Percentiles rank a stretch among this genome's conserved stretches.
These are phyloP conservation scores for Manis crassicaudata DNA, from an alignment of 2,797 vertebrate genomes.

Conservation along the genomic window DNA sequence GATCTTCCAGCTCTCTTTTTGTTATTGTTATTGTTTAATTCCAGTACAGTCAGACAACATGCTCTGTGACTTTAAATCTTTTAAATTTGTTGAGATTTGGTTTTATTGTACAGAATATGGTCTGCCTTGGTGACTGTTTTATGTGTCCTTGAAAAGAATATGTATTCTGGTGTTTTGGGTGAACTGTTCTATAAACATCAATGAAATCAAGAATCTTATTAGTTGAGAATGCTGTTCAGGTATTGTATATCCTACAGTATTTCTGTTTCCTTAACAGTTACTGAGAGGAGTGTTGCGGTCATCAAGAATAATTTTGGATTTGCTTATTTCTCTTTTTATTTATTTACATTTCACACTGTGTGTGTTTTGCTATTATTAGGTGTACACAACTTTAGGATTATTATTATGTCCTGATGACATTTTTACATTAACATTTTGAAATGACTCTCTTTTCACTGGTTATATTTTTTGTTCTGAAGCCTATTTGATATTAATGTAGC, in stretches of 20 bases:
- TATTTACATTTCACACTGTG: not conserved
- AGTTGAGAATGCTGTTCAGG: not conserved
- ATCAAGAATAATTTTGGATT: not conserved
- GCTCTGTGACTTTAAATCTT: not conserved
- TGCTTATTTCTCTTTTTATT: not conserved
- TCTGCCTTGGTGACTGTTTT: not conserved
- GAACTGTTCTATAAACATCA: not conserved
- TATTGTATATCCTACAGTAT: not conserved
- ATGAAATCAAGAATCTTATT: not conserved
- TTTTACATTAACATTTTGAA: conserved; percentile 37
- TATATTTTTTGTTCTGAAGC: not conserved
- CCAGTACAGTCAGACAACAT: not conserved
- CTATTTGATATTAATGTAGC: not conserved
- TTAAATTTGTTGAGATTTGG: not conserved
- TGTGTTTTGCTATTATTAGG: not conserved
- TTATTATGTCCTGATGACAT: not conserved
- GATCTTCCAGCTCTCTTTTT: not conserved
- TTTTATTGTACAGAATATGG: not conserved
- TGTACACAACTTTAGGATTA: not conserved
- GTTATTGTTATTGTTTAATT: not conserved
- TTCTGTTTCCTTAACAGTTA: not conserved
- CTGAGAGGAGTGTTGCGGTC: not conserved
- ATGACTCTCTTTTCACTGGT: not conserved
- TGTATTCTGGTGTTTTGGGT: not conserved
- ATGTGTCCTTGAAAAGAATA: not conserved